phyloP scores from a whole-genome alignment of 1,140 invertebrate species.

The Pseudomyrmex concolor region DNA sequence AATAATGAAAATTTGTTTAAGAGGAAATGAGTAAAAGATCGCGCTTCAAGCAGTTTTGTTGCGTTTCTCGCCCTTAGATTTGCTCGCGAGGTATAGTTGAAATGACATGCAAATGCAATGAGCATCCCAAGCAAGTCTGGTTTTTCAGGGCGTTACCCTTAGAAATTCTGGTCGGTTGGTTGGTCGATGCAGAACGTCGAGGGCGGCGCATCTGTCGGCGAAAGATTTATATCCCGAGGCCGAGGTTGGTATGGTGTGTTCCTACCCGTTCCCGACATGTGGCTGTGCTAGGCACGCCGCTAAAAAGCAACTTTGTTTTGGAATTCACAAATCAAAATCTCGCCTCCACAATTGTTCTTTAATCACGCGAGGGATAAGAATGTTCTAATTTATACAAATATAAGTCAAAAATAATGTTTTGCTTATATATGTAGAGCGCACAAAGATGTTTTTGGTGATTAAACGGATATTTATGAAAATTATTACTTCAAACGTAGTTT shows the following conservation, averaged over 20 bases:
- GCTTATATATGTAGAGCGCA: not conserved
- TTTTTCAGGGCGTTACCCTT: conserved; percentile 80
- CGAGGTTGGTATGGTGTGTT: conserved; percentile 61
- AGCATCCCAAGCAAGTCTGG: conserved; percentile 70
- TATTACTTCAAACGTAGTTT: conserved; percentile 10
- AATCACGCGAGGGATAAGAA: conserved; percentile 21
- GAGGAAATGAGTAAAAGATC: not conserved
- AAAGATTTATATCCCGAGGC: conserved; percentile 81
- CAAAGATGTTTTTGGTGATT: conserved; percentile 3
- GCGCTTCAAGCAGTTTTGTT: not conserved
- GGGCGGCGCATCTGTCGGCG: conserved; percentile 81
- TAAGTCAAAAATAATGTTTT: not conserved
- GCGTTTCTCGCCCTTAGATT: conserved; percentile 16
- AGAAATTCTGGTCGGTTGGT: conserved; percentile 79
- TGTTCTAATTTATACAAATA: not conserved
- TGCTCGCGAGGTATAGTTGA: conserved; percentile 65
- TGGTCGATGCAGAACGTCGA: conserved; percentile 78
- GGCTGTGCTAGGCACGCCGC: conserved; percentile 57
- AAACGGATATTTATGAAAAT: conserved; percentile 9
- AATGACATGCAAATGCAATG: conserved; percentile 80
- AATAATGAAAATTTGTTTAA: not conserved
- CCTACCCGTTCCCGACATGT: conserved; percentile 61
- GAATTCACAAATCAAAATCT: conserved; percentile 51
- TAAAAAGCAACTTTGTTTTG: conserved; percentile 45
- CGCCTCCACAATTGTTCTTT: not conserved